phyloP scores from a whole-genome alignment of 2,888 invertebrate species.

The Chalcis sispes region DNA sequence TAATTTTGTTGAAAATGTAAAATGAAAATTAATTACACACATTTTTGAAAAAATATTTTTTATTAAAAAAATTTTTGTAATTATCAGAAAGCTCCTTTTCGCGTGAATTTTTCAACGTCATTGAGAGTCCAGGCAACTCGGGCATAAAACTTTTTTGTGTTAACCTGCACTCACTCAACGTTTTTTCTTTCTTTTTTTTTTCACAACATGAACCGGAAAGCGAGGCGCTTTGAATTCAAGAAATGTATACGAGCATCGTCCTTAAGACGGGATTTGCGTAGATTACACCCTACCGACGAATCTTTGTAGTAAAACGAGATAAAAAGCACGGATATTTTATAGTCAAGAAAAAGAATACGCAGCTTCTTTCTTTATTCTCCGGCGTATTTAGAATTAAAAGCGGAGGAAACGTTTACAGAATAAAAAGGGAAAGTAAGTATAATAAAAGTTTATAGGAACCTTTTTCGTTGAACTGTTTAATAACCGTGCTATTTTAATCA shows the following conservation, averaged over 20 bases:
- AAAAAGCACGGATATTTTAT: constrained; percentile 20
- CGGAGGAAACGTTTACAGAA: constrained; percentile 2
- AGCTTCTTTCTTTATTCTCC: not conserved
- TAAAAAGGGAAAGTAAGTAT: not conserved
- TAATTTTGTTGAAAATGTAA: too few species aligned
- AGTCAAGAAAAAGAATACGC: not conserved
- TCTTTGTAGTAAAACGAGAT: constrained; percentile 29
- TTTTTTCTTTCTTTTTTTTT: not conserved
- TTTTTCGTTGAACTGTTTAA: too few species aligned
- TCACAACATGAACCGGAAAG: constrained; percentile 9
- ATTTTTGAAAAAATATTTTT: too few species aligned
- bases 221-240: constrained; percentile 34
- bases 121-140: too few species aligned
- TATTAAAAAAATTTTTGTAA: too few species aligned
- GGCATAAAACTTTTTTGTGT: too few species aligned
- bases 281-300: constrained; percentile 55
- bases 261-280: constrained; percentile 60
- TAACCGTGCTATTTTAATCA: too few species aligned
- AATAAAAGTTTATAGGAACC: constrained; percentile 1
- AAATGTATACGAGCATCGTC: constrained; percentile 37
- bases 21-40: too few species aligned
- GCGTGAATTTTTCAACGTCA: too few species aligned
- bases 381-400: constrained; percentile 20
- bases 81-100: too few species aligned
- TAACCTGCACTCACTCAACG: too few species aligned